These are phyloP conservation scores for Actenoides hombroni DNA, from an alignment of 2,113 vertebrate genomes.

Conservation along the genomic window DNA sequence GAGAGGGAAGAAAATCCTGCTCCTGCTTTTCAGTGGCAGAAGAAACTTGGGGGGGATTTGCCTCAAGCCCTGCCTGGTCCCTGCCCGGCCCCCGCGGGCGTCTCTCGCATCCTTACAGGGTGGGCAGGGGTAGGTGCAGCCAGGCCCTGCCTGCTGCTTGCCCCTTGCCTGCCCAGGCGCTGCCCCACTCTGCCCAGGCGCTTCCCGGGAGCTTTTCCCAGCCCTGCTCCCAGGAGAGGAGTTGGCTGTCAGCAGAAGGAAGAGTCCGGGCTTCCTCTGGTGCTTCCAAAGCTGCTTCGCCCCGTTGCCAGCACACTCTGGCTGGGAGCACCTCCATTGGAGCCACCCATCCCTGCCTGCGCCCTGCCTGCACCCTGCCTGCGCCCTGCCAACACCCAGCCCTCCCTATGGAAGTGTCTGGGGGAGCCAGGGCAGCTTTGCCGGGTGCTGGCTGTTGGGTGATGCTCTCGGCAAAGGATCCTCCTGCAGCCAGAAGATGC, in stretches of 20 bases:
- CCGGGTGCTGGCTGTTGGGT: background rate
- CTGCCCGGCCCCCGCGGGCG: background rate
- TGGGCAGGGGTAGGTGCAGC: background rate
- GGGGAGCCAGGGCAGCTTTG: background rate
- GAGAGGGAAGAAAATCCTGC: background rate
- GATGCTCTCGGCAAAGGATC: background rate
- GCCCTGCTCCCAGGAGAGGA: background rate
- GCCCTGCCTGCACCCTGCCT: background rate
- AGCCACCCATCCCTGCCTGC: background rate
- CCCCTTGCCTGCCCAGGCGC: background rate
- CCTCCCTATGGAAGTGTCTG: rapidly evolving
- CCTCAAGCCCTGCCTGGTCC: background rate
- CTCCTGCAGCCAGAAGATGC: background rate
- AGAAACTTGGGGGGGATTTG: background rate
- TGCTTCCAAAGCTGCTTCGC: background rate
- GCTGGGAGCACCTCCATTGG: rapidly evolving
- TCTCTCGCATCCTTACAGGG: background rate
- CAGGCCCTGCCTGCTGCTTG: background rate
- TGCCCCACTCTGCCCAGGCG: no score
- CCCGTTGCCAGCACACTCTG: rapidly evolving
- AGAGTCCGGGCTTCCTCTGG: background rate
- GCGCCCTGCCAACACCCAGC: background rate
- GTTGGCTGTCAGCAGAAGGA: rapidly evolving
- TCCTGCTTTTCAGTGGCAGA: background rate
- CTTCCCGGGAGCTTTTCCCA: background rate